Evolutionary conservation across 2,113 vertebrate genomes (phyloP).

Genomic region (Gymnocephalus cernua): DNA sequence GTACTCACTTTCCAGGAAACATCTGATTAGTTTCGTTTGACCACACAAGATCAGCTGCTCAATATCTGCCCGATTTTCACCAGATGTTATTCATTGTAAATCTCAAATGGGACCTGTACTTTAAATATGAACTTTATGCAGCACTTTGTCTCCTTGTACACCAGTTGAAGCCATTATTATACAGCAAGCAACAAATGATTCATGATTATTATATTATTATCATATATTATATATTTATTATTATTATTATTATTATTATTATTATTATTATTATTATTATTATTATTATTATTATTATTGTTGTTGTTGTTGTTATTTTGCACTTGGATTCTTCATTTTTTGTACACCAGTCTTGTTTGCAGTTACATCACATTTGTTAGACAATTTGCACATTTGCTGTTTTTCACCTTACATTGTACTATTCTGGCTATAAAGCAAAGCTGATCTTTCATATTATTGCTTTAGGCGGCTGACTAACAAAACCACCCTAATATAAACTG

Average conservation of each 20-base stretch:
- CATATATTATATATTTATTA: no score
- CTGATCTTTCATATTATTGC: neutral
- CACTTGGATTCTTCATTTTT: neutral
- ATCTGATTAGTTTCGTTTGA: constrained; percentile 20
- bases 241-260: no score
- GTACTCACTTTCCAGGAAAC: constrained; percentile 18
- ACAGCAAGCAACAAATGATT: neutral
- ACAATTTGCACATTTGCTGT: neutral
- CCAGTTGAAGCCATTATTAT: neutral
- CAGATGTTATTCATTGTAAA: constrained; percentile 20
- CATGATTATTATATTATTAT: no score
- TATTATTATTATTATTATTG: no score
- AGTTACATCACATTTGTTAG: neutral
- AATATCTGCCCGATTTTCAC: neutral
- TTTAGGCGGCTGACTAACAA: neutral
- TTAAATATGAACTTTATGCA: neutral
- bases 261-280: neutral
- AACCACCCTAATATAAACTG: neutral
- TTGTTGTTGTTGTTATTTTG: neutral
- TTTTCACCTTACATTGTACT: neutral
- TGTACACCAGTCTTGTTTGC: neutral
- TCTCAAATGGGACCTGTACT: constrained; percentile 4
- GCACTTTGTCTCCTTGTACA: neutral
- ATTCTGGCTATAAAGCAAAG: neutral
- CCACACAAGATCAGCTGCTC: constrained; percentile 40